These are phyloP conservation scores for Anthrax anthrax DNA, from an alignment of 2,888 invertebrate species.

Conservation along the genomic window DNA sequence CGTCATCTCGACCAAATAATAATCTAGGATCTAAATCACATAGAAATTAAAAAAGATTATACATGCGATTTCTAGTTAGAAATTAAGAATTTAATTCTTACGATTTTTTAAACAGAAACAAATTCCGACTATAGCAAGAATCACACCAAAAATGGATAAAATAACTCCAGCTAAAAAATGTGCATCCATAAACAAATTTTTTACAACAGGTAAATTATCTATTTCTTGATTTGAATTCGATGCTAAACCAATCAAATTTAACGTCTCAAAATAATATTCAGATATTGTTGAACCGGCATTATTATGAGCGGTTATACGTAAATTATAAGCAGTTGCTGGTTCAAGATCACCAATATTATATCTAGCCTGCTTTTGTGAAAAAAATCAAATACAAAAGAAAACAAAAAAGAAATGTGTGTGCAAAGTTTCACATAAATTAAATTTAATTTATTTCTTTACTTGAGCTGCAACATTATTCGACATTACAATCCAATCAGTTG, in stretches of 20 bases:
- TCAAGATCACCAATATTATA: slow-evolving; percentile 37
- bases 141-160: slow-evolving; percentile 35
- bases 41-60: neutral
- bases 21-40: slow-evolving; percentile 21
- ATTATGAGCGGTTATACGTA: slow-evolving; percentile 45
- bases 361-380: slow-evolving; percentile 32
- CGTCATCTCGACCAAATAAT: slow-evolving; percentile 21
- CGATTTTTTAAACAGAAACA: slow-evolving; percentile 41
- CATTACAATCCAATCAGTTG: slow-evolving; percentile 34
- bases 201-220: slow-evolving; percentile 19
- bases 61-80: neutral
- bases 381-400: neutral
- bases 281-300: slow-evolving; percentile 47
- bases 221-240: slow-evolving; percentile 17
- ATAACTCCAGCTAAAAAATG: slow-evolving; percentile 29
- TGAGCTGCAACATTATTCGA: slow-evolving; percentile 38
- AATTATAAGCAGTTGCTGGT: slow-evolving; percentile 37
- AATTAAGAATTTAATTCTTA: slow-evolving; percentile 23
- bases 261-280: slow-evolving; percentile 43
- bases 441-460: slow-evolving; percentile 18
- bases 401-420: too few relatives aligned
- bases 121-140: slow-evolving; percentile 39
- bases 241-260: slow-evolving; percentile 37
- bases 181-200: slow-evolving; percentile 23
- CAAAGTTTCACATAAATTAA: too few relatives aligned